Evolutionary conservation across 2,797 vertebrate species (phyloP).

Genomic region (Phataginus tetradactyla): DNA sequence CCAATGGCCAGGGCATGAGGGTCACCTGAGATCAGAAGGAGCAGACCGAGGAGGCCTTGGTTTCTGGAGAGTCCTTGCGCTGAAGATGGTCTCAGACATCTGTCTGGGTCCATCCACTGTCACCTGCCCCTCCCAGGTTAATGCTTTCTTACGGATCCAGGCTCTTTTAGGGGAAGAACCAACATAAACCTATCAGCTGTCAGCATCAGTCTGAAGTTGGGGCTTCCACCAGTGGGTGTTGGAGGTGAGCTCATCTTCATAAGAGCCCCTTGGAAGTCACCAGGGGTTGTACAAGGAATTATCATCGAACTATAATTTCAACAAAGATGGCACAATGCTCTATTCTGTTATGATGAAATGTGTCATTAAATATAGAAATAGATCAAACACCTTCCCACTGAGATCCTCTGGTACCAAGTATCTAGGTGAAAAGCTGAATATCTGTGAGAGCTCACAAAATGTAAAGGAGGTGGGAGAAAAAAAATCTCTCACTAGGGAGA

Average conservation of each 20-base stretch:
- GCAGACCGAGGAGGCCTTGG: neutral
- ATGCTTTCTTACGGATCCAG: neutral
- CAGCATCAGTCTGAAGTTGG: neutral
- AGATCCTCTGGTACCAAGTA: conserved; percentile 81
- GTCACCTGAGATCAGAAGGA: neutral
- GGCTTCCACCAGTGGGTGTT: neutral
- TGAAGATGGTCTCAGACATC: neutral
- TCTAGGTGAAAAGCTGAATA: conserved; percentile 83
- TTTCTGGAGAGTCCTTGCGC: neutral
- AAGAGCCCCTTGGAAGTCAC: conserved; percentile 39
- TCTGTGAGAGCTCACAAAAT: conserved; percentile 75
- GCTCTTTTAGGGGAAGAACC: neutral
- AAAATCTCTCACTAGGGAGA: conserved; percentile 76
- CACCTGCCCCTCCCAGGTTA: neutral
- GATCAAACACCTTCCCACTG: conserved; percentile 84
- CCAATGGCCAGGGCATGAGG: neutral
- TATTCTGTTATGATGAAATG: conserved; percentile 82
- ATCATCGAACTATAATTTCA: conserved; percentile 80
- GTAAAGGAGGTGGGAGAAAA: conserved; percentile 24
- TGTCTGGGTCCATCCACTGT: neutral
- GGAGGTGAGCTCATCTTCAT: conserved; percentile 16
- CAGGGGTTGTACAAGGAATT: conserved; percentile 59
- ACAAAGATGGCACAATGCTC: conserved; percentile 76
- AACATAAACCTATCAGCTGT: neutral
- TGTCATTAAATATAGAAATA: conserved; percentile 89